Evolutionary conservation across 2,888 invertebrate genomes (phyloP), one percentile per base, ranked within the genome.

Genomic region (Seira musarum): DNA sequence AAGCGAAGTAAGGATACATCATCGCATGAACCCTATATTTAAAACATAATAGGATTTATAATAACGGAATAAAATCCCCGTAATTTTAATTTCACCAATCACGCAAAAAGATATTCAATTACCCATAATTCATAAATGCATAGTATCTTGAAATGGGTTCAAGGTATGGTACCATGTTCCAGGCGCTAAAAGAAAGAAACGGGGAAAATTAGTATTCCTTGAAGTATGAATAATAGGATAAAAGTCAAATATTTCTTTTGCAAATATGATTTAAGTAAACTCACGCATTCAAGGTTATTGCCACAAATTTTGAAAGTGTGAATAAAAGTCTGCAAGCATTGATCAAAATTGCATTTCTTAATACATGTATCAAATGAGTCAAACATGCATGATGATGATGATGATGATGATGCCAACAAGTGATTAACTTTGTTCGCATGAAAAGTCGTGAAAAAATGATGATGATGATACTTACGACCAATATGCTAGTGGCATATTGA

Each of bases 71-170:
- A n/a, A n/a, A n/a, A n/a, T n/a, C n/a, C n/a, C n/a, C n/a, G n/a
- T n/a, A n/a, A n/a, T n/a, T n/a, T n/a, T n/a, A n/a, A n/a, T n/a
- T n/a, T n/a, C n/a, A n/a, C n/a, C 10, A 21, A 22, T 21, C 24
- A 21, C 64, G 10, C 5, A 10, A 64, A 19, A 64, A 15, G 30
- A n/a, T 10, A 40, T 67, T 25, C 3, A 17, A n/a, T 30, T 30
- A 96, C 88, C 94, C 94, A 88, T 95, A 96, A 90, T 97, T 97
- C 96, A 97, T 96, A 77, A 95, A 95, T 88, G 96, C 94, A 90
- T 96, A 97, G 96, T 96, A 96, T 85, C 97, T 92, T 71, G 95
- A 95, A 64, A 95, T 95, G 6, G 96, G 93, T 73, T 95, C 95
- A 90, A 94, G 95, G 90, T 96, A 95, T 68, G 95, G 94, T 90